phyloP scores from a whole-genome alignment of 2,888 invertebrate genomes.

The Chrysolina oricalcia region DNA sequence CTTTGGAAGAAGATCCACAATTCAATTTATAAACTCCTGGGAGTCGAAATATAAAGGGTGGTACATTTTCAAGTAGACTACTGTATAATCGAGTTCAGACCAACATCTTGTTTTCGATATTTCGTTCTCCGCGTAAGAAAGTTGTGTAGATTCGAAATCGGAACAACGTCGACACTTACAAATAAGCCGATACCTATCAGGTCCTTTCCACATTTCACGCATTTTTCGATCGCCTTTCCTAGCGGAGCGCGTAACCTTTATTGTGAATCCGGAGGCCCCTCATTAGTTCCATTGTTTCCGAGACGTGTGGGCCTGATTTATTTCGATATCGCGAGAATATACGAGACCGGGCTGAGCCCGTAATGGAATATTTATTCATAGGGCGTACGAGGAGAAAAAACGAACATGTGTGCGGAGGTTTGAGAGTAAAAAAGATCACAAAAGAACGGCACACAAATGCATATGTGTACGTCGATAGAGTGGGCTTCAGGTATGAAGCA shows the following conservation, averaged over 20 bases:
- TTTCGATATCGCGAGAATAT: slow-evolving; percentile 42
- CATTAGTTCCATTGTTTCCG: slow-evolving; percentile 55
- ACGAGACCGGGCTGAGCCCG: slow-evolving; percentile 39
- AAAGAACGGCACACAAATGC: slow-evolving; percentile 39
- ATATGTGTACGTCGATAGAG: slow-evolving; percentile 12
- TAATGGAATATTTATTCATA: slow-evolving; percentile 49
- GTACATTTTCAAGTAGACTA: too few species aligned
- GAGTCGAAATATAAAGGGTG: too few species aligned
- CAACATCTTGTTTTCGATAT: not conserved
- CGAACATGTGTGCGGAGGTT: slow-evolving; percentile 36
- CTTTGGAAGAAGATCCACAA: too few species aligned
- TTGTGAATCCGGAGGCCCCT: slow-evolving; percentile 42
- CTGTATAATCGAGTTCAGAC: not conserved
- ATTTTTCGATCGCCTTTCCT: slow-evolving; percentile 45
- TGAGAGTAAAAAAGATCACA: slow-evolving; percentile 38
- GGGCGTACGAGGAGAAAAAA: slow-evolving; percentile 41
- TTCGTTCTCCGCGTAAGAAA: slow-evolving; percentile 17
- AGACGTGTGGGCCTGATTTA: slow-evolving; percentile 56
- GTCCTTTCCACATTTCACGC: slow-evolving; percentile 34
- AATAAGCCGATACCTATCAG: slow-evolving; percentile 46
- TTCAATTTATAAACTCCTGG: too few species aligned
- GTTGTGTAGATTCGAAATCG: slow-evolving; percentile 39
- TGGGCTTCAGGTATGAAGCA: slow-evolving; percentile 16
- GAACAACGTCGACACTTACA: slow-evolving; percentile 43
- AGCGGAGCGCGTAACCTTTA: slow-evolving; percentile 38